Base-by-base conservation (phyloP, 2,113 vertebrate species). In the Pipra filicauda region DNA sequence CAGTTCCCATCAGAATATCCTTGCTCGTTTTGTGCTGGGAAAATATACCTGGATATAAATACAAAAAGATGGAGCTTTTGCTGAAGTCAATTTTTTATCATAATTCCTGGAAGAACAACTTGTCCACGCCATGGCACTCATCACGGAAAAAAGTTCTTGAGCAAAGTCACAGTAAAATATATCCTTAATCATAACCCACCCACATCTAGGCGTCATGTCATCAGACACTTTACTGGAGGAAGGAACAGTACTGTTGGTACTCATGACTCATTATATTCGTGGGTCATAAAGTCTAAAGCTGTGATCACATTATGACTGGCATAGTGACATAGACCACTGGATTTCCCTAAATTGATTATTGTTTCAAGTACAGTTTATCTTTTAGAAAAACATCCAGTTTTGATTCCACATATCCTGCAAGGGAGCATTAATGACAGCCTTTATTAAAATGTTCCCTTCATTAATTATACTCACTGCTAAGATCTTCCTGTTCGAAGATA, bases 361-460 rank as follows among this genome's bases (percentile, higher is more conserved):
- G 73, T 95, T 97, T 97, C 41, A 57, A 87, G 91, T 95, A 89
- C 37, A 82, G 22, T 8, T 94, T 96, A 91, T 95, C 89, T 89
- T 89, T 48, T 89, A 87, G 44, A 87, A 95, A 95, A 96, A 94
- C 61, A 89, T 91, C 86, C 89, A 78, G 20, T 85, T 95, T 91
- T 89, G 89, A 89, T 95, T 95, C 44, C 44, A 57, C 73, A 72
- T 72, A 44, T 87, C 80, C 65, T 88, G 28, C 54, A 66, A 87
- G 35, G 24, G 43, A 81, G 15, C 57, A 71, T 93, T 93, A 79
- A 78, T 87, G 65, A 78, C 35, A 89, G 37, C 15, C 46, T 30
- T 31, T 81, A 44, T 74, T 74, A 94, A 93, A 64, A 54, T 82
- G 44, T 92, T 89, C 80, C 9, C 3, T 37, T 84, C 61, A 18